phyloP scores from a whole-genome alignment of 2,113 vertebrate genomes.

The Callocephalon fimbriatum region DNA sequence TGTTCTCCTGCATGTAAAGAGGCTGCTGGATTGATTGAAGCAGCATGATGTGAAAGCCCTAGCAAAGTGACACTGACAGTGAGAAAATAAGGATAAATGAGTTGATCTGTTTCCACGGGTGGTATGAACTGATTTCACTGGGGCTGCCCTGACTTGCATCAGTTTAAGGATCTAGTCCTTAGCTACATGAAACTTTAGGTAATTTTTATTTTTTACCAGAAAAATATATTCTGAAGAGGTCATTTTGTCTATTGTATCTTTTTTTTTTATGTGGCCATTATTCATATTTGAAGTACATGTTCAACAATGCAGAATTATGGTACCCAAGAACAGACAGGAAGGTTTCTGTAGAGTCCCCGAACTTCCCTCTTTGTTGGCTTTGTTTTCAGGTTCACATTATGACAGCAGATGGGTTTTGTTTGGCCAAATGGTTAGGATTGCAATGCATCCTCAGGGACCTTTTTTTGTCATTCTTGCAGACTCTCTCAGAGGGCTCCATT shows the following conservation, averaged over 20 bases:
- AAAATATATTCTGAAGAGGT: background rate
- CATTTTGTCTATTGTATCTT: background rate
- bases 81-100: background rate
- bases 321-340: background rate
- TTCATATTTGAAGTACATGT: background rate
- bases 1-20: background rate
- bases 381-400: background rate
- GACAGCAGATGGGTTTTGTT: background rate
- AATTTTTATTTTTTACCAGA: background rate
- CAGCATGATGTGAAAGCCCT: background rate
- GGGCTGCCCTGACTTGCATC: background rate
- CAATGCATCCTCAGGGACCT: background rate
- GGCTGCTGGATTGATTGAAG: background rate
- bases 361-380: background rate
- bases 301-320: background rate
- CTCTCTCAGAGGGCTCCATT: background rate
- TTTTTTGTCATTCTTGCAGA: background rate
- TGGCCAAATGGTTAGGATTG: background rate
- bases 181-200: background rate
- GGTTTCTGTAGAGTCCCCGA: background rate
- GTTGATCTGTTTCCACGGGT: background rate
- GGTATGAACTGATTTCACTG: background rate
- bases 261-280: background rate
- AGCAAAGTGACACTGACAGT: background rate
- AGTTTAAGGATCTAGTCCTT: background rate